Evolutionary conservation across 2,888 invertebrate species (phyloP), one percentile per base, ranked within the genome.

Genomic region (Lasioglossum vierecki): DNA sequence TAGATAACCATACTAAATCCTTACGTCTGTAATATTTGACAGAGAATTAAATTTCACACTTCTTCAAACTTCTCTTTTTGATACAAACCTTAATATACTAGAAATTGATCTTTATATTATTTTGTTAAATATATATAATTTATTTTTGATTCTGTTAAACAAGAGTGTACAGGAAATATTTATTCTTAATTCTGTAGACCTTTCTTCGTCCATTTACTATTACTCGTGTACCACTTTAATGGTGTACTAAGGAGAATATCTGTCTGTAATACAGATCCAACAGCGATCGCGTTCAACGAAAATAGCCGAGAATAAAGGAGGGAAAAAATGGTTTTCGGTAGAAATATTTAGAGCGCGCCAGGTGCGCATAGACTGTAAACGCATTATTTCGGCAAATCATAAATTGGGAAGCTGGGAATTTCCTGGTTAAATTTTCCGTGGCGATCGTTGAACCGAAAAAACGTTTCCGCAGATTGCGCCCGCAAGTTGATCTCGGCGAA

Each of bases 1-100:
- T 82, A 68, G 76, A 78, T 79, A 88, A 86, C 79, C 84, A 81
- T 83, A 79, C 84, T 35, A 82, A 78, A 60, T 74, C 80, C 85
- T 80, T 85, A 80, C 83, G 79, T 79, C 18, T 49, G 18, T 6
- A 49, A 49, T 18, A 49, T 49, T 18, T 49, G 11, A 11, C 49
- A 49, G 18, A 49, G 49, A 49, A 18, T 53, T 18, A 49, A 49
- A 18, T 49, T 15, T 49, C 0, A 49, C 49, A 49, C 49, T 18
- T 22, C 18, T 18, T 49, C 49, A 18, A 49, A 18, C 15, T 49
- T 5, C 1, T 18, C 2, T 6, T 22, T 49, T 1, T 6, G 22
- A 22, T 22, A 22, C 2, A 22, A 49, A 49, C 22, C 2, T 49
- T 6, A 6, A 8, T 53, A 2, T 22, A 53, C 49, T 8, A 53